Percentiles rank a stretch among this genome's conserved stretches.
phyloP scores from a whole-genome alignment of 2,797 vertebrate species.

The Lutjanus argentimaculatus region DNA sequence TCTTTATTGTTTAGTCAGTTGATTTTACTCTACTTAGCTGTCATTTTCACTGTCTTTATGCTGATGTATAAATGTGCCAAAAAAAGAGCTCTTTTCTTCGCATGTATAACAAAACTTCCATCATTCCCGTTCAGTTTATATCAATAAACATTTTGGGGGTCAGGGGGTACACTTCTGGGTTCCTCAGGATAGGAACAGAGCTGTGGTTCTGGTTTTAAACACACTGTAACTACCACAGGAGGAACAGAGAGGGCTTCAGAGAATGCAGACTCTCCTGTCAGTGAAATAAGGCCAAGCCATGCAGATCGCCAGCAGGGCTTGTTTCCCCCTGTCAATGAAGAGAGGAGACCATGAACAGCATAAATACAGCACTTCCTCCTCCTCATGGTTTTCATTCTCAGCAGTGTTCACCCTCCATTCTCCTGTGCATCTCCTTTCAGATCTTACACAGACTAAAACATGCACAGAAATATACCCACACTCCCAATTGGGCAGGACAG shows the following conservation, averaged over 20 bases:
- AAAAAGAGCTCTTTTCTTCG: constrained; percentile 10
- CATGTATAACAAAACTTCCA: constrained; percentile 22
- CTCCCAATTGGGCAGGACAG: constrained; percentile 29
- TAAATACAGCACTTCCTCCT: constrained; percentile 82
- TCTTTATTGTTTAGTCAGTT: constrained; percentile 4
- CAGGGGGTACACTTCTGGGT: constrained; percentile 48
- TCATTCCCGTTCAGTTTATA: constrained; percentile 34
- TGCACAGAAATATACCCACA: constrained; percentile 31
- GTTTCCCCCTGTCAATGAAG: constrained; percentile 77
- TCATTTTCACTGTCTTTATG: background rate
- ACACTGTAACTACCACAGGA: constrained; percentile 58
- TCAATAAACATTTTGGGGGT: constrained; percentile 55
- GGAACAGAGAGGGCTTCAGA: constrained; percentile 57
- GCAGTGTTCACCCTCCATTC: constrained; percentile 48
- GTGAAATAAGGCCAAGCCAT: constrained; percentile 67
- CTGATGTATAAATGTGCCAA: background rate
- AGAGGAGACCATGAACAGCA: constrained; percentile 73
- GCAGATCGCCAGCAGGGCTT: constrained; percentile 74
- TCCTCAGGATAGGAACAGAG: constrained; percentile 61
- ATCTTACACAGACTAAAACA: constrained; percentile 51
- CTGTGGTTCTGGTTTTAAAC: constrained; percentile 74
- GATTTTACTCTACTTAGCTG: constrained; percentile 8
- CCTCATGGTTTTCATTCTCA: constrained; percentile 81
- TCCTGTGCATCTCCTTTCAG: constrained; percentile 46
- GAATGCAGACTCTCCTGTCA: constrained; percentile 65